These are phyloP conservation scores for Arctia plantaginis DNA, from an alignment of 2,888 invertebrate species.

Conservation along the genomic window DNA sequence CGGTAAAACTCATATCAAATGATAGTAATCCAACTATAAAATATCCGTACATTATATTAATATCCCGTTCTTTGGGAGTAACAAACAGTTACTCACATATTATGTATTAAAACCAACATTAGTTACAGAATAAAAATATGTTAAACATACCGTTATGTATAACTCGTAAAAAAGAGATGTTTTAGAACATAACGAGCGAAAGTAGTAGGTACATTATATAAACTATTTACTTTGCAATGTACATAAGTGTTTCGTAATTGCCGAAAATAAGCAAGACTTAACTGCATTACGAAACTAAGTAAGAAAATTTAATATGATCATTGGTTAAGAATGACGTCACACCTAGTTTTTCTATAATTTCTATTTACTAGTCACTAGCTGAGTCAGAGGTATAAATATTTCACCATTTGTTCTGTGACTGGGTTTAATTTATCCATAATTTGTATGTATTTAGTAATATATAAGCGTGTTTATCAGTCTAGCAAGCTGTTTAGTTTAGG, in stretches of 20 bases:
- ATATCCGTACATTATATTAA: background rate
- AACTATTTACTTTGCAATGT: background rate
- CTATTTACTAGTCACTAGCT: too few relatives aligned
- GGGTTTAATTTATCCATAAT: background rate
- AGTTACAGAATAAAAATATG: background rate
- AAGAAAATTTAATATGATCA: background rate
- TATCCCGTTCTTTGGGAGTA: background rate
- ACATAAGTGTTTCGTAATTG: slow-evolving; percentile 7
- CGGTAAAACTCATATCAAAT: background rate
- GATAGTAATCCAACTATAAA: background rate
- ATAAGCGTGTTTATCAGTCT: too few relatives aligned
- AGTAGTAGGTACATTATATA: slow-evolving; percentile 6
- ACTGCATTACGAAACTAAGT: background rate
- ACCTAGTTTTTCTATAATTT: background rate
- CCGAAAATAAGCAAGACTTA: background rate
- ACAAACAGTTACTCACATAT: slow-evolving; percentile 21
- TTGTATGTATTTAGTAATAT: background rate
- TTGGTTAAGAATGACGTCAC: background rate
- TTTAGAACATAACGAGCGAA: slow-evolving; percentile 9
- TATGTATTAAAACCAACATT: slow-evolving; percentile 1
- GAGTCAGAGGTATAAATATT: background rate
- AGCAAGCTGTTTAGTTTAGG: background rate
- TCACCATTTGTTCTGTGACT: background rate
- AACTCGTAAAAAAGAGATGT: slow-evolving; percentile 5
- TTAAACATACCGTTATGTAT: slow-evolving; percentile 6